phyloP scores from a whole-genome alignment of 2,797 vertebrate genomes.

The Adrianichthys oophorus region DNA sequence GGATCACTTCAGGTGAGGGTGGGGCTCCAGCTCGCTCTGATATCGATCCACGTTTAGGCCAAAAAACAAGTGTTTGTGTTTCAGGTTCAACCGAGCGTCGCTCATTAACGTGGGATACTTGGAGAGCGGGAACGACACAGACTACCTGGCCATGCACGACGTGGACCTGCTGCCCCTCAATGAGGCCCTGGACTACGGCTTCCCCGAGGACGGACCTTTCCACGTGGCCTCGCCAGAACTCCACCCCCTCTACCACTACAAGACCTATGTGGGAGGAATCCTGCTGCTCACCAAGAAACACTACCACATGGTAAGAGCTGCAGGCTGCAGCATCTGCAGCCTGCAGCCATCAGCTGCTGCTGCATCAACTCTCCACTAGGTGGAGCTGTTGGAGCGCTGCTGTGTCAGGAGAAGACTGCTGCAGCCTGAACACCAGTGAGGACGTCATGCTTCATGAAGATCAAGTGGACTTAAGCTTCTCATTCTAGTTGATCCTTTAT shows the following conservation, averaged over 20 bases:
- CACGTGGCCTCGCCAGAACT: constrained; percentile 94
- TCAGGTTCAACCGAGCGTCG: constrained; percentile 93
- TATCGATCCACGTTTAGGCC: too few species aligned
- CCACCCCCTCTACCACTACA: constrained; percentile 96
- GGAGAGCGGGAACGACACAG: constrained; percentile 93
- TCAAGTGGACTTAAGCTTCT: too few species aligned
- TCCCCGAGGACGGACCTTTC: constrained; percentile 90
- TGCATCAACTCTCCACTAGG: too few species aligned
- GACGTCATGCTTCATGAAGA: too few species aligned
- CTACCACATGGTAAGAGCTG: constrained; percentile 82
- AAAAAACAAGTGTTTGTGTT: neutral
- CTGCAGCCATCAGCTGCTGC: too few species aligned
- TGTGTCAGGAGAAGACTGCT: too few species aligned
- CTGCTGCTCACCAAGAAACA: constrained; percentile 94
- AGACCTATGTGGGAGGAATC: constrained; percentile 95
- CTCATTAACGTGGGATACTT: constrained; percentile 93
- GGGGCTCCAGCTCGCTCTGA: too few species aligned
- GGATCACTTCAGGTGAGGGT: constrained; percentile 82
- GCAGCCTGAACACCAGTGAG: too few species aligned
- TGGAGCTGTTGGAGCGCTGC: too few species aligned
- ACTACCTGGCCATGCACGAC: constrained; percentile 98
- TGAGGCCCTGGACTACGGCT: constrained; percentile 90
- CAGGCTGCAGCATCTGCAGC: neutral
- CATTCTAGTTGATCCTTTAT: too few species aligned
- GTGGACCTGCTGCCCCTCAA: constrained; percentile 95